phyloP scores from a whole-genome alignment of 2,113 vertebrate species.

The Tragelaphus buxtoni region DNA sequence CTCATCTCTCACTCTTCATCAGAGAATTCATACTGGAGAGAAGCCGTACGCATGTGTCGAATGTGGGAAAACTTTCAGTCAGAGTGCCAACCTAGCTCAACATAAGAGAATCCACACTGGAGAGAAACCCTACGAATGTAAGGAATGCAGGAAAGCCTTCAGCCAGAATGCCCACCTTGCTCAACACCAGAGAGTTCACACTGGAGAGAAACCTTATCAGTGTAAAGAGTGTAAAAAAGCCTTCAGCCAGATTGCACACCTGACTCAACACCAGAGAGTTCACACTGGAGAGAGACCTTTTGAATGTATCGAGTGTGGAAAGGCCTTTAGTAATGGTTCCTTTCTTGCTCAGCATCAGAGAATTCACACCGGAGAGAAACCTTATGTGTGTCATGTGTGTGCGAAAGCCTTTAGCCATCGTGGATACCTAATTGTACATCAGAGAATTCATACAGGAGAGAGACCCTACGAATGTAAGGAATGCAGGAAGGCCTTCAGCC shows the following conservation, averaged over 20 bases:
- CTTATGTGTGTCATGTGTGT: constrained; percentile 74
- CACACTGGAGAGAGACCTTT: constrained; percentile 77
- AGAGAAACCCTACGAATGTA: constrained; percentile 66
- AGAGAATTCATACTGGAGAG: constrained; percentile 70
- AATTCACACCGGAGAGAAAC: constrained; percentile 78
- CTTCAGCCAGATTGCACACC: constrained; percentile 79
- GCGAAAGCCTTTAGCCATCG: constrained; percentile 78
- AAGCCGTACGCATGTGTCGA: constrained; percentile 69
- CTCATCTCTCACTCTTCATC: constrained; percentile 72
- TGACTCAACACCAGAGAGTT: constrained; percentile 77
- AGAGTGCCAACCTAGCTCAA: constrained; percentile 68
- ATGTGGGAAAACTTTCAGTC: constrained; percentile 71
- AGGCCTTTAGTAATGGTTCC: constrained; percentile 77
- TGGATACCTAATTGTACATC: constrained; percentile 77
- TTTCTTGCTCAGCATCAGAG: constrained; percentile 79
- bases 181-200: constrained; percentile 79
- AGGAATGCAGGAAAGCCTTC: constrained; percentile 67
- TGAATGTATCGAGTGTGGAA: constrained; percentile 76
- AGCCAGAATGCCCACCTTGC: constrained; percentile 74
- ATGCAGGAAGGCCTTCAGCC: constrained; percentile 78
- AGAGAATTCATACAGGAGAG: constrained; percentile 76
- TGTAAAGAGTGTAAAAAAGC: constrained; percentile 77
- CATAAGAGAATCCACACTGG: constrained; percentile 68
- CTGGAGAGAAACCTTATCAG: constrained; percentile 76
- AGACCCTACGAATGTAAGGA: constrained; percentile 77